phyloP scores from a whole-genome alignment of 2,888 invertebrate species.

The Phengaris alcon region DNA sequence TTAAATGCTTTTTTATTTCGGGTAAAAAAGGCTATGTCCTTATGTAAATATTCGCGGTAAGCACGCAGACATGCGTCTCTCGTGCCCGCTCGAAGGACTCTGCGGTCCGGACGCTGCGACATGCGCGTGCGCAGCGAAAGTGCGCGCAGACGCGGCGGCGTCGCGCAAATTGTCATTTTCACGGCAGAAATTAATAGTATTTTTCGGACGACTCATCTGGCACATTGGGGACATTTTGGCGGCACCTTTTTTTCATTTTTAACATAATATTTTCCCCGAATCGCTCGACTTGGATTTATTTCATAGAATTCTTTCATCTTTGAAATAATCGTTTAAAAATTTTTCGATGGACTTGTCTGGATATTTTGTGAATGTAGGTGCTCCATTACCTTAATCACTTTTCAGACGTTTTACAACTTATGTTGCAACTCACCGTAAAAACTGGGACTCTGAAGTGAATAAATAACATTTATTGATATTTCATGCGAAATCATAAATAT shows the following conservation, averaged over 20 bases:
- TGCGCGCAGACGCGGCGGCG: constrained; percentile 75
- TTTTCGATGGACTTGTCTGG: neutral
- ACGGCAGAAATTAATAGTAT: constrained; percentile 67
- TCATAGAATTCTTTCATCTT: constrained; percentile 23
- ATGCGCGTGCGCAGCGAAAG: constrained; percentile 71
- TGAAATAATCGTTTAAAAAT: neutral
- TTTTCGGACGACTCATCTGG: constrained; percentile 63
- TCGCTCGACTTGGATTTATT: constrained; percentile 22
- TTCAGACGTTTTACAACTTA: constrained; percentile 2
- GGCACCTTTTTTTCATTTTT: constrained; percentile 36
- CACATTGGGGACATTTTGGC: constrained; percentile 48
- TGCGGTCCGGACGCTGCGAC: constrained; percentile 41
- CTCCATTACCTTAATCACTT: neutral
- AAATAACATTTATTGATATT: neutral
- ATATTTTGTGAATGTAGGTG: neutral
- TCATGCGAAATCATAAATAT: neutral
- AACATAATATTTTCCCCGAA: constrained; percentile 27
- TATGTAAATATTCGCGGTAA: constrained; percentile 32
- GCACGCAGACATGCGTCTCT: constrained; percentile 60
- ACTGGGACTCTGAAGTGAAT: neutral
- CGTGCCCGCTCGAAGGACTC: constrained; percentile 59
- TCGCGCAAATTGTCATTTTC: constrained; percentile 75
- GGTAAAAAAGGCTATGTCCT: neutral
- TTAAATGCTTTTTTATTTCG: neutral
- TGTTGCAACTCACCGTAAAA: constrained; percentile 4